These are phyloP conservation scores for Thera obeliscata DNA, from an alignment of 2,888 invertebrate genomes.

Conservation along the genomic window DNA sequence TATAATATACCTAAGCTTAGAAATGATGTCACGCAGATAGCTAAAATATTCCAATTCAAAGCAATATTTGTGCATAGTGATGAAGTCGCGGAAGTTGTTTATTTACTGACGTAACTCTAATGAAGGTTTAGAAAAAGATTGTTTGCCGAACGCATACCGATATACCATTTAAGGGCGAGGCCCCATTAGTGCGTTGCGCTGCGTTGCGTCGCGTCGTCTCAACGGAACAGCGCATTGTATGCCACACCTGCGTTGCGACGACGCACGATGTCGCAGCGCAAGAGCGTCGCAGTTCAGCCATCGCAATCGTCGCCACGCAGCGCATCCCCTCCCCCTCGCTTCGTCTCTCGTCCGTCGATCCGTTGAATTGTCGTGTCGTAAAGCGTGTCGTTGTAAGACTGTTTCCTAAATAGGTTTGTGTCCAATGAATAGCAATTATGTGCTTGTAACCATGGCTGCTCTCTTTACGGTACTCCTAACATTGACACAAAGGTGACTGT, in stretches of 20 bases:
- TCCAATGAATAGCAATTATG: conserved; percentile 75
- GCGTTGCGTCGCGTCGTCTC: too few relatives aligned
- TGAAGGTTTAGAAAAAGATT: conserved; percentile 55
- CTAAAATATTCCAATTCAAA: conserved; percentile 1
- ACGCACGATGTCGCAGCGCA: too few relatives aligned
- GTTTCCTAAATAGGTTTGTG: conserved; percentile 70
- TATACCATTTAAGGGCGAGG: conserved; percentile 65
- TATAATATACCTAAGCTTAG: not conserved
- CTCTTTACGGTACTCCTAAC: conserved; percentile 54
- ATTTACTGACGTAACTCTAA: conserved; percentile 63
- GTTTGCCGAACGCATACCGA: conserved; percentile 55
- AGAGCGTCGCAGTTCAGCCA: too few relatives aligned
- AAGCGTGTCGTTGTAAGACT: conserved; percentile 57
- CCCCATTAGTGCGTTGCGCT: too few relatives aligned
- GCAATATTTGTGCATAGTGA: not conserved
- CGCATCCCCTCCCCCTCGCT: too few relatives aligned
- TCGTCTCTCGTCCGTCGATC: too few relatives aligned
- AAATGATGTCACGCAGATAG: conserved; percentile 17
- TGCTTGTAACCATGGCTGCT: conserved; percentile 61
- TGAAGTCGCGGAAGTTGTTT: conserved; percentile 21
- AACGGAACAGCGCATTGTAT: too few relatives aligned
- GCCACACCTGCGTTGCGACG: too few relatives aligned
- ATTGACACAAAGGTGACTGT: conserved; percentile 52
- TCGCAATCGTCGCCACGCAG: too few relatives aligned
- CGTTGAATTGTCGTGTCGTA: too few relatives aligned